Percentiles rank a stretch among this genome's conserved stretches.
phyloP scores from a whole-genome alignment of 2,113 vertebrate genomes.

The Trichomycterus rosablanca region DNA sequence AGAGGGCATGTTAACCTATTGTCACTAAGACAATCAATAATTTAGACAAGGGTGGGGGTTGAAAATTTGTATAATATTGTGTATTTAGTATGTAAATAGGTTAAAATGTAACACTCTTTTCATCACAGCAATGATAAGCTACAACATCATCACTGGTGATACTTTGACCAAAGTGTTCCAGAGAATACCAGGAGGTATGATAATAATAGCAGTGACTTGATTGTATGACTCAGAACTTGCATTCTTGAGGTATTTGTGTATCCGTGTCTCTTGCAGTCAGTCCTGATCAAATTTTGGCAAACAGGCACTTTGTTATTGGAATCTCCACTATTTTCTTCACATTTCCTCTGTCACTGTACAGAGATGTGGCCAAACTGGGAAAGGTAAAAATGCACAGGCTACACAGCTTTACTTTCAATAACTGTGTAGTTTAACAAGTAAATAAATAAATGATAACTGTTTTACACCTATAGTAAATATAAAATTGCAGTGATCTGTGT shows the following conservation, averaged over 20 bases:
- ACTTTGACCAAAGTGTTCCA: conserved; percentile 91
- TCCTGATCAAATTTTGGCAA: conserved; percentile 69
- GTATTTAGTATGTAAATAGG: too few species aligned
- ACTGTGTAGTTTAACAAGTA: too few species aligned
- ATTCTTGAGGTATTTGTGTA: not conserved
- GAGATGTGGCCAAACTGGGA: conserved; percentile 81
- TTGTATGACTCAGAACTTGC: not conserved
- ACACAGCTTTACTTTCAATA: too few species aligned
- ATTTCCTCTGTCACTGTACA: conserved; percentile 83
- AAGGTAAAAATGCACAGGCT: conserved; percentile 69
- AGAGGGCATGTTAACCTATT: too few species aligned
- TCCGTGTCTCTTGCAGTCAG: conserved; percentile 67
- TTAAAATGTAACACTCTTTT: too few species aligned
- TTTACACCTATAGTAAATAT: too few species aligned
- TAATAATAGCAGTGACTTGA: not conserved
- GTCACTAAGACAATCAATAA: too few species aligned
- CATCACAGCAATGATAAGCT: conserved; percentile 92
- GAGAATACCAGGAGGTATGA: conserved; percentile 87
- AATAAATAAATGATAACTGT: too few species aligned
- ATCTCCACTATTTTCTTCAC: conserved; percentile 76
- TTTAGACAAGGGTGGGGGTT: too few species aligned
- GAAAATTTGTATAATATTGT: too few species aligned
- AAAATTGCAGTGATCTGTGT: conserved; percentile 6
- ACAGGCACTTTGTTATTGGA: conserved; percentile 83
- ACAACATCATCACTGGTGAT: conserved; percentile 92